Conservation (phyloP, 2,113 vertebrate species). For the Otocyon megalotis region DNA sequence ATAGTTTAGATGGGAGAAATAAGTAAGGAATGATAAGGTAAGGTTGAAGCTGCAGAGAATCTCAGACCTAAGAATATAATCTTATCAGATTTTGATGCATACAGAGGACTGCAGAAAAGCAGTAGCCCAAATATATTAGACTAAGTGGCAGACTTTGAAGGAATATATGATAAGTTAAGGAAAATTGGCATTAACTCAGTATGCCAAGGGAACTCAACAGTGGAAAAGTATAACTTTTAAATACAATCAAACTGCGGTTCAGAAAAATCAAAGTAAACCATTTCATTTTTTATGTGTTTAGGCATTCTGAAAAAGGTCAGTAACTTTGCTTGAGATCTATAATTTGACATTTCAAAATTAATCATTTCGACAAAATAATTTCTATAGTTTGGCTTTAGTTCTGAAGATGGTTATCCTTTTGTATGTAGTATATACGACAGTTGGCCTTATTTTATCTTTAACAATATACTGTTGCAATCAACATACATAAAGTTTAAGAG, state of each 20-base stretch:
- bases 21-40: background rate
- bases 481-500: background rate
- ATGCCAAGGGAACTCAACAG: constrained; percentile 18
- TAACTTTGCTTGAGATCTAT: constrained; percentile 18
- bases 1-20: constrained; percentile 41
- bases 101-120: constrained; percentile 39
- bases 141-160: background rate
- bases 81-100: constrained; percentile 18
- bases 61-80: background rate
- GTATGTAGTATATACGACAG: background rate
- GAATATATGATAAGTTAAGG: background rate
- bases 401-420: background rate
- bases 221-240: constrained; percentile 17
- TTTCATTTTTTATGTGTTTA: constrained; percentile 50
- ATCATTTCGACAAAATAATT: constrained; percentile 22
- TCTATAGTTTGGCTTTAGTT: background rate
- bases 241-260: background rate
- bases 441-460: constrained; percentile 51
- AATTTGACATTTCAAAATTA: constrained; percentile 55
- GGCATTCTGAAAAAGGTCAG: background rate
- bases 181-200: background rate
- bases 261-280: constrained; percentile 58
- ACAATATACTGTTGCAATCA: background rate
- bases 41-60: constrained; percentile 41
- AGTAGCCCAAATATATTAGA: background rate